Percentiles rank a stretch among this genome's conserved stretches.
phyloP scores from a whole-genome alignment of 2,113 vertebrate species.

The Passerina amoena region DNA sequence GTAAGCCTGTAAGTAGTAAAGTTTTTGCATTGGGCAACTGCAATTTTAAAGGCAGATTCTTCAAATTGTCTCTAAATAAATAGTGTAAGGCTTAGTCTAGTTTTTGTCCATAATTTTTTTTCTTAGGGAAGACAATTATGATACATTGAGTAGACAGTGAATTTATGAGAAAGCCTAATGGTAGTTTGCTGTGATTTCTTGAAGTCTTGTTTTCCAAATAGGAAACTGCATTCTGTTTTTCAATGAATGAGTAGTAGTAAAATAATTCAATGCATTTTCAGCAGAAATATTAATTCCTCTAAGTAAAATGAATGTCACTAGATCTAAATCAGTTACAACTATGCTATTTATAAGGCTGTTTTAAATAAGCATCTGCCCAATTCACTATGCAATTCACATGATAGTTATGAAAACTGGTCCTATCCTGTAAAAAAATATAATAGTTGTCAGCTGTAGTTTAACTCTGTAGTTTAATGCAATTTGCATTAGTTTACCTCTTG shows the following conservation, averaged over 20 bases:
- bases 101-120: neutral
- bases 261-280: neutral
- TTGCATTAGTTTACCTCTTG: neutral
- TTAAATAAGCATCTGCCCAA: neutral
- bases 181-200: neutral
- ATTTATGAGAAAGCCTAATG: neutral
- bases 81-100: neutral
- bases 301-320: neutral
- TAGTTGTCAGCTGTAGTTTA: slow-evolving; percentile 11
- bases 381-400: neutral
- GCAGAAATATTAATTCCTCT: neutral
- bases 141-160: neutral
- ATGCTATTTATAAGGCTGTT: neutral
- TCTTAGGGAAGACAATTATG: neutral
- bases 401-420: neutral
- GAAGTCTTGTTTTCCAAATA: neutral
- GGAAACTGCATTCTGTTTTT: neutral
- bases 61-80: neutral
- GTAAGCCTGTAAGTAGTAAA: neutral
- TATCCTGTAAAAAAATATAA: neutral
- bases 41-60: neutral
- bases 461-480: neutral
- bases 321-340: neutral
- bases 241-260: neutral
- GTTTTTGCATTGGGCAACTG: neutral